Evolutionary conservation across 2,888 invertebrate species (phyloP).

Genomic region (Hirtodrosophila cameraria): DNA sequence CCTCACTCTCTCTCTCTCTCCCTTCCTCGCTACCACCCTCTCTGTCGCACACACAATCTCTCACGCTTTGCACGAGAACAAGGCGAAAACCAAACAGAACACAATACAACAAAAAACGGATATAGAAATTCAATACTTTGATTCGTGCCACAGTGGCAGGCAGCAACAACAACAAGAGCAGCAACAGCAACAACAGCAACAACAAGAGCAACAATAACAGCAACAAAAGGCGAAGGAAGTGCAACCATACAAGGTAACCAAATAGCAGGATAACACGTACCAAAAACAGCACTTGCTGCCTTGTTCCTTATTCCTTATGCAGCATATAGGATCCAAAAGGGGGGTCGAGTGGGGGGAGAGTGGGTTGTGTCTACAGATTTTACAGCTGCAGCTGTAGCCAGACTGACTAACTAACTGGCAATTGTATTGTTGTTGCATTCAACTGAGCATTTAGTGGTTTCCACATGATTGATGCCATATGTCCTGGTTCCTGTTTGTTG

Average conservation of each 20-base stretch:
- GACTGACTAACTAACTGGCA: conserved; percentile 47
- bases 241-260: conserved; percentile 78
- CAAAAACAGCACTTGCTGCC: conserved; percentile 63
- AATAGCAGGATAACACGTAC: conserved; percentile 77
- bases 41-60: conserved; percentile 2
- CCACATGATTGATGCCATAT: conserved; percentile 79
- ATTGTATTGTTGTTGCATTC: conserved; percentile 47
- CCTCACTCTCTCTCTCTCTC: conserved; percentile 5
- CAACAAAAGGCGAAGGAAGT: conserved; percentile 63
- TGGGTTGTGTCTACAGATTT: conserved; percentile 37
- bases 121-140: conserved; percentile 84
- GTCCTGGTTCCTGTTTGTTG: conserved; percentile 30
- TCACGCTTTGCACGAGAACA: conserved; percentile 32
- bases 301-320: conserved; percentile 3
- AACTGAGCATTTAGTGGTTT: conserved; percentile 67
- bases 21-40: too few relatives aligned
- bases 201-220: conserved; percentile 11
- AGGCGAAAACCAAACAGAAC: conserved; percentile 48
- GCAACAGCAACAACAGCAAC: conserved; percentile 22
- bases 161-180: conserved; percentile 21
- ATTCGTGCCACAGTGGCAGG: conserved; percentile 81
- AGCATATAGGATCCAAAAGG: too few relatives aligned
- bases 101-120: conserved; percentile 74
- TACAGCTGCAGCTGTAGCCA: conserved; percentile 35
- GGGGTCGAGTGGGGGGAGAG: not conserved